A percentile compares a stretch with the other conserved stretches of the same genome.
These are phyloP conservation scores for Formica aserva DNA, from an alignment of 2,888 invertebrate genomes.

Conservation along the genomic window DNA sequence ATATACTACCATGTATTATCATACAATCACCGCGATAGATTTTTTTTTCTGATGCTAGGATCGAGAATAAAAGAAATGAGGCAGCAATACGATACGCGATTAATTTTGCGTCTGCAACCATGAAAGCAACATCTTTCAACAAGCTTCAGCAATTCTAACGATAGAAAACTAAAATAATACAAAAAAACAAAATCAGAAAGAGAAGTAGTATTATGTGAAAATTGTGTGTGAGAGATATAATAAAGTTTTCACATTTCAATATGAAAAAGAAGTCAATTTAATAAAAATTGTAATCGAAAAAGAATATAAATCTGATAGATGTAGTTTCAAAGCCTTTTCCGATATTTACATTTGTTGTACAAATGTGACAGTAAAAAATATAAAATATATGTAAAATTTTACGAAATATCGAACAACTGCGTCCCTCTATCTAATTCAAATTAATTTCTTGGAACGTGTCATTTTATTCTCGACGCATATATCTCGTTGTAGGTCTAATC, in stretches of 20 bases:
- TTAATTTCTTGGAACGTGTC: neutral
- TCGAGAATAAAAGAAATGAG: slow-evolving; percentile 24
- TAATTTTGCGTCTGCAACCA: neutral
- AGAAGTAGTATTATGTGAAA: neutral
- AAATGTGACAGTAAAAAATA: neutral
- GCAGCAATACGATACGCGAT: slow-evolving; percentile 13
- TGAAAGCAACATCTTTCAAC: neutral
- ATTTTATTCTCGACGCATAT: neutral
- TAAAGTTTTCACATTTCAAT: neutral
- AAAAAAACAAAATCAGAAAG: neutral
- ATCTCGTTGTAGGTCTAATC: slow-evolving; percentile 1
- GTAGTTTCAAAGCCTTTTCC: neutral
- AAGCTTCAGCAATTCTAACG: neutral
- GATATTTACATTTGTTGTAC: neutral
- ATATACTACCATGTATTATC: slow-evolving; percentile 19
- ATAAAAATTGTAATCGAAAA: neutral
- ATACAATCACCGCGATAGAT: slow-evolving; percentile 18
- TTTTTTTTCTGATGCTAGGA: neutral
- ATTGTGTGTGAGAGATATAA: neutral
- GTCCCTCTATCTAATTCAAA: neutral
- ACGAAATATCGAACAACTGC: neutral
- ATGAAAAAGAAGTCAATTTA: neutral
- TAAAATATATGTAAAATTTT: neutral
- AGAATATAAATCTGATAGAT: neutral
- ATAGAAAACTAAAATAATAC: neutral